Evolutionary conservation across 2,888 invertebrate genomes (phyloP), one percentile per base, ranked within the genome.

Genomic region (Troilus luridus): DNA sequence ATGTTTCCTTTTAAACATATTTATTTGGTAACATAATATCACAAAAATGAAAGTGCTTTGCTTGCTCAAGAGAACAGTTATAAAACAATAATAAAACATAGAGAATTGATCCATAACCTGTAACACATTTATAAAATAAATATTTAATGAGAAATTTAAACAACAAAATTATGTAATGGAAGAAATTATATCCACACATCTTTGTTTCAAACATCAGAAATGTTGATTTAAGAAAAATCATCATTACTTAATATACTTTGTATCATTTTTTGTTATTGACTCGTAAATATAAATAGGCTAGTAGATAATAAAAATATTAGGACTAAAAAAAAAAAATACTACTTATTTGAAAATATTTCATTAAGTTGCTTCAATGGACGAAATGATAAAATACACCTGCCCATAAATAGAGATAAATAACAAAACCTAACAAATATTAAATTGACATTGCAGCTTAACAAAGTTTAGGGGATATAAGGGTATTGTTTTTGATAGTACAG

Each of bases 11-110:
- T 85, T 85, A 85, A 85, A 85, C 56, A 85, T 85, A 85, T 85
- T 27, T 85, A 85, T 85, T 85, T 85, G 85, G 85, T 85, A 85
- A 85, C 85, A n/a, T 85, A 85, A 85, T 85, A 85, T 85, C 85
- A 85, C 85, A 85, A 85, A 77, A 85, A 85, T 58, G n/a, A 85
- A 85, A 85, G 85, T 85, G 85, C 27, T 77, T 77, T 17, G 85
- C 27, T 77, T 77, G 27, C 17, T 24, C n/a, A 72, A 27, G 67
- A 67, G 6, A 72, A 72, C 72, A 72, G 27, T 17, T 67, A 24
- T 24, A 67, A 67, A 67, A 24, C 24, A 41, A 67, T 5, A 24
- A 19, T 19, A 77, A 41, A 77, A 59, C n/a, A 58, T 60, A 24
- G 58, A 9, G 9, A 59, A 0, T 41, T 41, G 41, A 5, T 77